Conservation (phyloP, 2,797 vertebrate genomes). For the Enteromius trimaculatus region DNA sequence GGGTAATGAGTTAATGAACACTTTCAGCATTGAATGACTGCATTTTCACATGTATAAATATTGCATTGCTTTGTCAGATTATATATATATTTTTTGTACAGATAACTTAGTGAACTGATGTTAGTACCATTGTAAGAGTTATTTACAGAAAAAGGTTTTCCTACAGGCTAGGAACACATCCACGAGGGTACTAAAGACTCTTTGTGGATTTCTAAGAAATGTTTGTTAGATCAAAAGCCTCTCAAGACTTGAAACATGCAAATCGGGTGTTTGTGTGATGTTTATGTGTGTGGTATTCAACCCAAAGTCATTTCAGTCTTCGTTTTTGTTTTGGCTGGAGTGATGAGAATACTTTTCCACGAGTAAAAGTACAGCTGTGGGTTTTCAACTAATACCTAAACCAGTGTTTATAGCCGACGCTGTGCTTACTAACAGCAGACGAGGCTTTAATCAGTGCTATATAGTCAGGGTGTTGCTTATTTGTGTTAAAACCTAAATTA, state of each 20-base stretch:
- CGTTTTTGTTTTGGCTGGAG: not conserved
- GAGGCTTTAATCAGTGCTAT: not conserved
- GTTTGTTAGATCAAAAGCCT: constrained; percentile 2
- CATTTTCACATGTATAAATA: constrained; percentile 30
- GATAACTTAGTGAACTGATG: not conserved
- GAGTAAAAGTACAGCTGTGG: not conserved
- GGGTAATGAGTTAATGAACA: constrained; percentile 24
- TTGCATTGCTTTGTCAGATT: constrained; percentile 13
- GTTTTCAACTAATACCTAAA: constrained; percentile 15
- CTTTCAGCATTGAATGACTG: not conserved
- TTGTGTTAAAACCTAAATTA: not conserved
- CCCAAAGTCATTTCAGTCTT: constrained; percentile 11
- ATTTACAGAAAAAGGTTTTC: constrained; percentile 41
- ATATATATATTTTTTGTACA: not conserved
- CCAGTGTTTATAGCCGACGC: not conserved
- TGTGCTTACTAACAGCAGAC: not conserved
- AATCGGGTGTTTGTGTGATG: not conserved
- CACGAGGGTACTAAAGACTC: not conserved
- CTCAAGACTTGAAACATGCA: constrained; percentile 21
- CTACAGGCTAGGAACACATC: not conserved
- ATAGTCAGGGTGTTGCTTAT: not conserved
- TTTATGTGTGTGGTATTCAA: not conserved
- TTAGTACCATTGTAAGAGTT: not conserved
- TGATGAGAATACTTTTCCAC: constrained; percentile 6
- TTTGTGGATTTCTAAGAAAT: constrained; percentile 3